Evolutionary conservation across 2,888 invertebrate species (phyloP).

Genomic region (Drosophila quinaria): DNA sequence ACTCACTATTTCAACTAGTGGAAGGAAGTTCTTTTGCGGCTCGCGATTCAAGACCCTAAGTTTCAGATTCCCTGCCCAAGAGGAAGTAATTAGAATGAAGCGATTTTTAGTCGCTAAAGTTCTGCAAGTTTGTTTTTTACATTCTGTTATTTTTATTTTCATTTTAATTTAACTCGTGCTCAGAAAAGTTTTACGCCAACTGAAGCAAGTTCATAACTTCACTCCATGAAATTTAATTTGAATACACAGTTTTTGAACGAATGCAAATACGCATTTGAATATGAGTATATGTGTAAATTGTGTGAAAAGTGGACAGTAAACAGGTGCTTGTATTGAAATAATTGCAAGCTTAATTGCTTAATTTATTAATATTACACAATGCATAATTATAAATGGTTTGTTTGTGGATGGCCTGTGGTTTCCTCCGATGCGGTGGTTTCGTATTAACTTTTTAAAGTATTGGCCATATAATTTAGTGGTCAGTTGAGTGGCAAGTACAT

Average conservation of each 20-base stretch:
- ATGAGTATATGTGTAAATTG: slow-evolving; percentile 25
- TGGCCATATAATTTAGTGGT: slow-evolving; percentile 36
- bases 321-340: slow-evolving; percentile 71
- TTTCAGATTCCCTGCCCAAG: slow-evolving; percentile 28
- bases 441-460: slow-evolving; percentile 28
- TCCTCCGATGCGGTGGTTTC: slow-evolving; percentile 34
- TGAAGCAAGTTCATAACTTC: slow-evolving; percentile 50
- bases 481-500: slow-evolving; percentile 6
- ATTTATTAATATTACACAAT: slow-evolving; percentile 76
- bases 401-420: slow-evolving; percentile 39
- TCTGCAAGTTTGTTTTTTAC: slow-evolving; percentile 44
- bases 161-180: slow-evolving; percentile 1
- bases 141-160: slow-evolving; percentile 17
- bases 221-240: slow-evolving; percentile 58
- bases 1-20: slow-evolving; percentile 63
- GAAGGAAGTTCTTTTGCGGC: slow-evolving; percentile 75
- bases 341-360: slow-evolving; percentile 70
- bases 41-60: slow-evolving; percentile 34
- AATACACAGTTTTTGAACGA: slow-evolving; percentile 21
- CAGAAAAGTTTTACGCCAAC: slow-evolving; percentile 34
- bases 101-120: slow-evolving; percentile 71
- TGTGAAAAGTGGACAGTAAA: slow-evolving; percentile 58
- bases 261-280: neutral
- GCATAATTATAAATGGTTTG: slow-evolving; percentile 53
- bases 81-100: slow-evolving; percentile 84